These are phyloP conservation scores for Tetragonula carbonaria DNA, from an alignment of 2,888 invertebrate genomes.

Conservation along the genomic window DNA sequence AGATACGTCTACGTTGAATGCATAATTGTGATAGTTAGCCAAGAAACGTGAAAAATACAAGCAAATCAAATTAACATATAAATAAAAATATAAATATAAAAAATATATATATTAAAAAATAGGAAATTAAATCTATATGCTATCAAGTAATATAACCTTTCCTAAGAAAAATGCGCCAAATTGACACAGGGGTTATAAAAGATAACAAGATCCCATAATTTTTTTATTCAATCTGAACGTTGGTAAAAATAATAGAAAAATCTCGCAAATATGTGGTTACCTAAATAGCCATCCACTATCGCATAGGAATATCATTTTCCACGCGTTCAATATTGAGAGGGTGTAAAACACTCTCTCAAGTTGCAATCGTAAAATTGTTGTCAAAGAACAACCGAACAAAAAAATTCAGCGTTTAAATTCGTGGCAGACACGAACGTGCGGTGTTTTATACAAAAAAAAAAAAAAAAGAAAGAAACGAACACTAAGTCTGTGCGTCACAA, in stretches of 20 bases:
- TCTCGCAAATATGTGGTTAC: background rate
- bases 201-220: background rate
- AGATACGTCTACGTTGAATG: too few relatives aligned
- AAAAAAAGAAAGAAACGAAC: too few relatives aligned
- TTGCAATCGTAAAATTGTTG: background rate
- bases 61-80: too few relatives aligned
- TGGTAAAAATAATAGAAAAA: background rate
- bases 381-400: background rate
- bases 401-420: background rate
- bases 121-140: too few relatives aligned
- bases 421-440: background rate
- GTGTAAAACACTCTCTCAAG: background rate
- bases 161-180: too few relatives aligned
- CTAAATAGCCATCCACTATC: background rate
- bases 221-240: too few relatives aligned
- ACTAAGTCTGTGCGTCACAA: background rate
- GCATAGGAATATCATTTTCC: slow-evolving; percentile 22
- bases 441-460: too few relatives aligned
- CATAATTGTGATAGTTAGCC: too few relatives aligned
- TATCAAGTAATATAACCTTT: too few relatives aligned
- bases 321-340: background rate
- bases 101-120: too few relatives aligned
- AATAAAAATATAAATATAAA: too few relatives aligned
- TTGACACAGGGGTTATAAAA: background rate
- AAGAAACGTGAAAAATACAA: too few relatives aligned